phyloP scores from a whole-genome alignment of 2,113 vertebrate species.

The Oncorhynchus keta region DNA sequence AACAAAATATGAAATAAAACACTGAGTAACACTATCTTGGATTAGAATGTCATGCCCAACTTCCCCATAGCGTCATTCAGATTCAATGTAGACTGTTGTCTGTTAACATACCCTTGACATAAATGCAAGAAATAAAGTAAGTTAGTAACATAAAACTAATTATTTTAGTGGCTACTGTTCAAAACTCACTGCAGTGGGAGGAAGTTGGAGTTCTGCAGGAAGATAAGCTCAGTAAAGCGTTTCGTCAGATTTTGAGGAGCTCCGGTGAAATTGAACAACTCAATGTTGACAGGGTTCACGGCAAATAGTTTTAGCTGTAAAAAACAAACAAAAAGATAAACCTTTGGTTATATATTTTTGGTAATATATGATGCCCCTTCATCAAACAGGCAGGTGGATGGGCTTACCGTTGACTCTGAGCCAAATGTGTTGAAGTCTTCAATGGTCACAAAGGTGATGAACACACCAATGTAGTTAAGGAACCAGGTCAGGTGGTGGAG shows the following conservation, averaged over 20 bases:
- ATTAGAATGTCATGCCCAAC: background rate
- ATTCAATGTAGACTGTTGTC: background rate
- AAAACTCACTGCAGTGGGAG: slow-evolving; percentile 28
- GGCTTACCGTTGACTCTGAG: slow-evolving; percentile 5
- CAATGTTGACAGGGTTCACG: slow-evolving; percentile 28
- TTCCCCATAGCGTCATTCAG: background rate
- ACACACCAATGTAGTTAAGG: slow-evolving; percentile 28
- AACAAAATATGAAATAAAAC: background rate
- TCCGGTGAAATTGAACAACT: slow-evolving; percentile 18
- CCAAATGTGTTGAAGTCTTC: slow-evolving; percentile 37
- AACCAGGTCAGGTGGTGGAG: slow-evolving; percentile 46
- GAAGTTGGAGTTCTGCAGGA: slow-evolving; percentile 25
- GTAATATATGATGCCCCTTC: background rate
- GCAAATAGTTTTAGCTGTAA: slow-evolving; percentile 35
- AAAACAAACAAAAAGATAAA: background rate
- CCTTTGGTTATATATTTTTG: background rate
- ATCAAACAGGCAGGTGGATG: background rate
- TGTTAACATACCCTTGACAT: background rate
- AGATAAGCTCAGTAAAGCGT: slow-evolving; percentile 36
- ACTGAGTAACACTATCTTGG: background rate
- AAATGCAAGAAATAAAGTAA: background rate
- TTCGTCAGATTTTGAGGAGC: slow-evolving; percentile 1
- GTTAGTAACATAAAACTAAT: background rate
- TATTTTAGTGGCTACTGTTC: background rate
- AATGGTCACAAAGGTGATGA: slow-evolving; percentile 24